Percentiles rank a stretch among this genome's conserved stretches.
These are phyloP conservation scores for Dicrostonyx torquatus DNA, from an alignment of 2,797 vertebrate genomes.

Conservation along the genomic window DNA sequence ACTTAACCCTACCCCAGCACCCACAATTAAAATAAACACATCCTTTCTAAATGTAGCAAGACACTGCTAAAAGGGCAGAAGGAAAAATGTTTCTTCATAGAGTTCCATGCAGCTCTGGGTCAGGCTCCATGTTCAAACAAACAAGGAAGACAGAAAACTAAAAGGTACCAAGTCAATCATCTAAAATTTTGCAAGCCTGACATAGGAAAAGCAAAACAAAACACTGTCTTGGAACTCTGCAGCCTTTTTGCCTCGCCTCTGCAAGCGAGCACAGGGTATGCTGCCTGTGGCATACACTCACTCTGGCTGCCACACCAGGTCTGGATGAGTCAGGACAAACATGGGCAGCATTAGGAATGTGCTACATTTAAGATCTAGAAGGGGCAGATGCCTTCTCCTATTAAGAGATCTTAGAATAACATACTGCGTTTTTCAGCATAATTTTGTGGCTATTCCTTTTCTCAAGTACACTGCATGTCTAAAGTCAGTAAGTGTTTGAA, in stretches of 20 bases:
- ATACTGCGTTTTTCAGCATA: neutral
- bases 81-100: neutral
- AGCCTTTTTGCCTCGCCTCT: neutral
- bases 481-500: slow-evolving; percentile 7
- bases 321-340: slow-evolving; percentile 1
- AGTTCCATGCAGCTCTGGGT: neutral
- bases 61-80: neutral
- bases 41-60: neutral
- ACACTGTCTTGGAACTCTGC: neutral
- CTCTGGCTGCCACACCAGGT: neutral
- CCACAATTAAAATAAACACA: neutral
- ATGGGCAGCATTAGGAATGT: neutral
- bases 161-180: neutral
- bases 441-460: neutral
- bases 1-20: neutral
- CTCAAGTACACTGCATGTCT: neutral
- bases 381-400: neutral
- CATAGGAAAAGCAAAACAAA: neutral
- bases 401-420: neutral
- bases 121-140: neutral
- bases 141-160: neutral
- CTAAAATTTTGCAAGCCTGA: neutral
- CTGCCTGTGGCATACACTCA: too few species aligned
- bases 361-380: neutral
- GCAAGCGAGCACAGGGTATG: neutral